phyloP scores from a whole-genome alignment of 2,797 vertebrate species.

The Sebastes paucispinis region DNA sequence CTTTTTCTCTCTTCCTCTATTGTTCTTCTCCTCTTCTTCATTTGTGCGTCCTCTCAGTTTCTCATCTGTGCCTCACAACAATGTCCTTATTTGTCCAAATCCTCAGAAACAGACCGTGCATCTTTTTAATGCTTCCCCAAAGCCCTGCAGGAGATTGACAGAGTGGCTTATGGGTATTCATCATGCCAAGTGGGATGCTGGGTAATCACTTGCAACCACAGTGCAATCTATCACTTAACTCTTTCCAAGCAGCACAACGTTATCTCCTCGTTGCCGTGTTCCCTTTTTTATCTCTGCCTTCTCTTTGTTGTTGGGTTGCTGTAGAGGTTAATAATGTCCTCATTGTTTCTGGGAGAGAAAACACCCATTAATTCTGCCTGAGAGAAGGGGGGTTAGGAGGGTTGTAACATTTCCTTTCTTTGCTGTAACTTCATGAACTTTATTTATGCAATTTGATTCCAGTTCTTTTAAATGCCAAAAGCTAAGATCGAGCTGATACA shows the following conservation, averaged over 20 bases:
- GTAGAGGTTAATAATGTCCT: conserved; percentile 13
- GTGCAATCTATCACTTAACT: conserved; percentile 26
- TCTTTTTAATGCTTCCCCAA: not conserved
- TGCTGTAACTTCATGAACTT: too few relatives aligned
- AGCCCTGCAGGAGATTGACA: not conserved
- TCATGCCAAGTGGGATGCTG: not conserved
- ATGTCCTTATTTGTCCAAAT: not conserved
- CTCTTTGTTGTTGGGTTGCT: not conserved
- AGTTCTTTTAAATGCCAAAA: too few relatives aligned
- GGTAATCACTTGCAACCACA: conserved; percentile 13
- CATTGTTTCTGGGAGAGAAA: conserved; percentile 19
- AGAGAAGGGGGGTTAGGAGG: too few relatives aligned
- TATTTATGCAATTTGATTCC: too few relatives aligned
- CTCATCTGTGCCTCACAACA: not conserved
- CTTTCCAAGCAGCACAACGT: not conserved
- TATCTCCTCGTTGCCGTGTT: conserved; percentile 10
- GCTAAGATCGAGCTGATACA: rapidly evolving
- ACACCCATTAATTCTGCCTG: not conserved
- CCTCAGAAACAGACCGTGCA: not conserved
- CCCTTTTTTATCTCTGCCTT: conserved; percentile 11
- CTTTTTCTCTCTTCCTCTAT: not conserved
- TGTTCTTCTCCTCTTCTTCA: not conserved
- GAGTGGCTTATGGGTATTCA: conserved; percentile 18
- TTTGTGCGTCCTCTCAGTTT: not conserved
- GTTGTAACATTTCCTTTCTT: too few relatives aligned